A percentile compares a stretch with the other conserved stretches of the same genome.
Conservation (phyloP, 1,140 invertebrate genomes). For the Conus betulinus region DNA sequence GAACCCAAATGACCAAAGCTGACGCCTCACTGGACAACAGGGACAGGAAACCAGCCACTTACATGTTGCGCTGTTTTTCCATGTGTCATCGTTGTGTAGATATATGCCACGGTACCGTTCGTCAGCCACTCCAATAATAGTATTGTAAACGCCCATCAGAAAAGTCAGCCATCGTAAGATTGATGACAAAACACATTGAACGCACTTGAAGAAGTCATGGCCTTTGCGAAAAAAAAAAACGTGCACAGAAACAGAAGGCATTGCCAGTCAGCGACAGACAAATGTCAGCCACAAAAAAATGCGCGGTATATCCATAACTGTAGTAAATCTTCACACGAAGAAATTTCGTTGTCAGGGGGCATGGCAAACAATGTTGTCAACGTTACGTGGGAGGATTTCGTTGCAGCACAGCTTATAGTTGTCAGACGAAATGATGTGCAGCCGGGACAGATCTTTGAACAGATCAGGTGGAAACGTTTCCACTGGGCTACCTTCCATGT, state of each 20-base stretch:
- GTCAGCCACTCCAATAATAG: too few relatives aligned
- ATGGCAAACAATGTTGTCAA: background rate
- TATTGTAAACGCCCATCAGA: constrained; percentile 37
- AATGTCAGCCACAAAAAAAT: constrained; percentile 46
- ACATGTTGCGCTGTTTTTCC: too few relatives aligned
- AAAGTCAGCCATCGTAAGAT: constrained; percentile 43
- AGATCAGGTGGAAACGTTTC: too few relatives aligned
- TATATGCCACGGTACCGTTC: too few relatives aligned
- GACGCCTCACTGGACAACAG: constrained; percentile 40
- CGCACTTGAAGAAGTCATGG: background rate
- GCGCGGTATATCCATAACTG: constrained; percentile 35
- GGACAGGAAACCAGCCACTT: too few relatives aligned
- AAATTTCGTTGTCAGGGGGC: constrained; percentile 46
- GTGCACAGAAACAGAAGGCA: constrained; percentile 26
- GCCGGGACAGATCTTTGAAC: too few relatives aligned
- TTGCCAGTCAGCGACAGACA: constrained; percentile 50
- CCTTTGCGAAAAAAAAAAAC: constrained; percentile 17
- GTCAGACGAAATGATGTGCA: constrained; percentile 38
- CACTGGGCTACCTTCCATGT: too few relatives aligned
- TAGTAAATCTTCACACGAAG: constrained; percentile 55
- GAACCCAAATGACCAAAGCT: constrained; percentile 34
- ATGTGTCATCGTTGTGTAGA: too few relatives aligned
- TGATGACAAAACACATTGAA: constrained; percentile 54
- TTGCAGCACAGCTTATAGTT: constrained; percentile 50
- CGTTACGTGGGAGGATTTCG: constrained; percentile 23